Evolutionary conservation across 2,113 vertebrate genomes (phyloP).

Genomic region (Microcebus tavaratra): DNA sequence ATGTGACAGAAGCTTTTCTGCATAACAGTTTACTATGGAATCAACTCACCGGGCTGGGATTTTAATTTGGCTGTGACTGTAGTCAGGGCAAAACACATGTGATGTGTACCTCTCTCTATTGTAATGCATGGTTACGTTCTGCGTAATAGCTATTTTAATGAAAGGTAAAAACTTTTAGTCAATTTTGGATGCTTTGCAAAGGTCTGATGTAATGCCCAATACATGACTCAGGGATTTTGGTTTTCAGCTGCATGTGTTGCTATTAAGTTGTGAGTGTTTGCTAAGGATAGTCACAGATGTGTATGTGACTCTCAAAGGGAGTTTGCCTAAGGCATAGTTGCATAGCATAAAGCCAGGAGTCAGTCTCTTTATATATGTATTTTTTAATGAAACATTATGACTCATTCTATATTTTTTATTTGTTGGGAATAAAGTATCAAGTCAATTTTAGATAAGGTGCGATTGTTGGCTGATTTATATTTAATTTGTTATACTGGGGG

Average conservation of each 20-base stretch:
- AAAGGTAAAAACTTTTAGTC: background rate
- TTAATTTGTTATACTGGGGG: background rate
- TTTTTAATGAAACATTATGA: background rate
- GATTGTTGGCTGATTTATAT: background rate
- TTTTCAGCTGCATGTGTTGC: background rate
- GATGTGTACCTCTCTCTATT: background rate
- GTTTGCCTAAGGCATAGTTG: background rate
- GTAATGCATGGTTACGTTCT: background rate
- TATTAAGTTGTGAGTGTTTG: background rate
- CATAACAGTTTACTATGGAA: background rate
- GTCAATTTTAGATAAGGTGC: background rate
- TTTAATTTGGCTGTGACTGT: background rate
- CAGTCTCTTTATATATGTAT: background rate
- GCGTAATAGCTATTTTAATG: background rate
- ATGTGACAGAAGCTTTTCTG: background rate
- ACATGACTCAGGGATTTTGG: background rate
- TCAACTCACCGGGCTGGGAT: background rate
- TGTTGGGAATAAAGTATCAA: background rate
- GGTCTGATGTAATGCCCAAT: background rate
- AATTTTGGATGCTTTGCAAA: background rate
- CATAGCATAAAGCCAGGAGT: background rate
- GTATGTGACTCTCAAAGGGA: background rate
- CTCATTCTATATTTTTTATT: slow-evolving; percentile 4
- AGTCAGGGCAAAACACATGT: background rate
- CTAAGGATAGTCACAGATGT: background rate